phyloP scores from a whole-genome alignment of 1,140 invertebrate genomes.

The Mercenaria mercenaria region DNA sequence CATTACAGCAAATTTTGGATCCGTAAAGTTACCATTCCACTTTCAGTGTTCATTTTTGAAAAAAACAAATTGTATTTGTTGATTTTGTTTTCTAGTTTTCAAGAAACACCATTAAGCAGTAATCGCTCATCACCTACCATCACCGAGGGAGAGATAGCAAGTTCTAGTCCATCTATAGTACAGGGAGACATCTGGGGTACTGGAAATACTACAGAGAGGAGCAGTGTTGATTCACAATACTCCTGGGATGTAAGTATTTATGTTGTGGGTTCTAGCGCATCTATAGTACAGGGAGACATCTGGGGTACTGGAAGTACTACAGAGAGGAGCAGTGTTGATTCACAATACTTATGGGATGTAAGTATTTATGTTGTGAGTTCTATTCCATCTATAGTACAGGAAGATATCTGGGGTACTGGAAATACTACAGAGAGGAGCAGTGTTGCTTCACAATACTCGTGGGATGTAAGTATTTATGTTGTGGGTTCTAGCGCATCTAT shows the following conservation, averaged over 20 bases:
- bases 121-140: slow-evolving; percentile 61
- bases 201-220: slow-evolving; percentile 63
- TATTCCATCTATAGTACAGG: slow-evolving; percentile 52
- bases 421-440: slow-evolving; percentile 61
- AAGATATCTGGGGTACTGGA: slow-evolving; percentile 54
- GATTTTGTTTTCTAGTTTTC: slow-evolving; percentile 44
- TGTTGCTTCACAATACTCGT: slow-evolving; percentile 53
- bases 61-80: too few species aligned
- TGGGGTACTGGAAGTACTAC: too few species aligned
- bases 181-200: slow-evolving; percentile 55
- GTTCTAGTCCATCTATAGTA: slow-evolving; percentile 54
- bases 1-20: too few species aligned
- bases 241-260: slow-evolving; percentile 64
- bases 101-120: slow-evolving; percentile 58
- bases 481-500: too few species aligned
- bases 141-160: slow-evolving; percentile 51
- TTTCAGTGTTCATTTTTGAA: too few species aligned
- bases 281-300: too few species aligned
- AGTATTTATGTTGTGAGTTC: slow-evolving; percentile 20
- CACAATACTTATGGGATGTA: too few species aligned
- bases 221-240: slow-evolving; percentile 61
- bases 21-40: too few species aligned
- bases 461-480: slow-evolving; percentile 64
- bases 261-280: too few species aligned
- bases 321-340: too few species aligned